Evolutionary conservation across 2,113 vertebrate genomes (phyloP).

Genomic region (Crotophaga sulcirostris): DNA sequence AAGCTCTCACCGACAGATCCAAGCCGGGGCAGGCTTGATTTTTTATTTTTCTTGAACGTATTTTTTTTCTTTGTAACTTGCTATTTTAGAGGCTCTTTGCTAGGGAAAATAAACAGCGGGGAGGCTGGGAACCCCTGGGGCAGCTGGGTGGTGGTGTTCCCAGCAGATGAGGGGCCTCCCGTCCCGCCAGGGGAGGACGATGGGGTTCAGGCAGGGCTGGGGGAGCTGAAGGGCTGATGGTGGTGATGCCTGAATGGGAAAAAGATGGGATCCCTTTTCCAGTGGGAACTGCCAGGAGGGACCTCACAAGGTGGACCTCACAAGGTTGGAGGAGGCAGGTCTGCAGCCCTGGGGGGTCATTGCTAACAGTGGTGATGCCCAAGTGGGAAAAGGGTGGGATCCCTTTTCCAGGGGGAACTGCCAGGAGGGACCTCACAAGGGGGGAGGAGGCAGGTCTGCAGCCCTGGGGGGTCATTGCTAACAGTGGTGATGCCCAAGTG

Average conservation of each 20-base stretch:
- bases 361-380: not conserved
- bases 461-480: not conserved
- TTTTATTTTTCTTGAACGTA: conserved; percentile 11
- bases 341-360: not conserved
- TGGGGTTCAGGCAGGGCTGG: not conserved
- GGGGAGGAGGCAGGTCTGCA: not conserved
- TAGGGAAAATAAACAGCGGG: conserved; percentile 61
- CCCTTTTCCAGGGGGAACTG: not conserved
- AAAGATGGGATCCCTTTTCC: not conserved
- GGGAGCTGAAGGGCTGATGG: not conserved
- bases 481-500: too few relatives aligned
- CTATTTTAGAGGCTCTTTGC: conserved; percentile 54
- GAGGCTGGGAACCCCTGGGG: conserved; percentile 11
- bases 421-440: not conserved
- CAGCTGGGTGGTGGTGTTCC: not conserved
- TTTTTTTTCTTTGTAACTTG: not conserved
- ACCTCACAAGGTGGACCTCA: accelerated
- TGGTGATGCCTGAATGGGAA: not conserved
- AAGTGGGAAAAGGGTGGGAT: not conserved
- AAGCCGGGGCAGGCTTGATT: not conserved
- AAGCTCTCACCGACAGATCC: conserved; percentile 12
- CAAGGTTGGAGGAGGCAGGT: not conserved
- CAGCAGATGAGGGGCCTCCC: not conserved
- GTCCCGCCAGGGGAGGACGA: not conserved
- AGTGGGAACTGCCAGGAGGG: not conserved